phyloP scores from a whole-genome alignment of 2,797 vertebrate species.

The Sebastes diploproa region DNA sequence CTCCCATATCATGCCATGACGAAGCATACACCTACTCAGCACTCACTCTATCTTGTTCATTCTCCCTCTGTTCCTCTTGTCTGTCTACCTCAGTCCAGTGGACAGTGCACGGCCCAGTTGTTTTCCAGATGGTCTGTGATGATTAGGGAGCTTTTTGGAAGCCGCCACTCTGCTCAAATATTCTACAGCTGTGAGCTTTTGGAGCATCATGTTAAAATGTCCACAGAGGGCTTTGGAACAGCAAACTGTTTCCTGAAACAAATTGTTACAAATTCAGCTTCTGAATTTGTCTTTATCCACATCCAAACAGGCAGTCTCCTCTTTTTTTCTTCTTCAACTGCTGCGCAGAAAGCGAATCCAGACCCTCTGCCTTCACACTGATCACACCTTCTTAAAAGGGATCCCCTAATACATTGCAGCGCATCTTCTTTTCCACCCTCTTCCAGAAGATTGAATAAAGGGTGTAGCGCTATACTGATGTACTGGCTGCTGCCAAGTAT shows the following conservation, averaged over 20 bases:
- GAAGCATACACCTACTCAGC: slow-evolving; percentile 1
- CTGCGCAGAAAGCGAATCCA: not conserved
- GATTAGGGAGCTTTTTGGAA: slow-evolving; percentile 73
- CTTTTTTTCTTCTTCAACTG: not conserved
- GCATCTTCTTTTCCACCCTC: slow-evolving; percentile 10
- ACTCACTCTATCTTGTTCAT: not conserved
- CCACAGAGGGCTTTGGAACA: slow-evolving; percentile 49
- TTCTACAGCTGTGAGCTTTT: slow-evolving; percentile 70
- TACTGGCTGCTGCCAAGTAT: slow-evolving; percentile 45
- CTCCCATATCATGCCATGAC: slow-evolving; percentile 16
- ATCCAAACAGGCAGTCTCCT: slow-evolving; percentile 33
- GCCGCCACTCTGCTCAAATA: slow-evolving; percentile 63
- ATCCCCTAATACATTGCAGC: slow-evolving; percentile 16
- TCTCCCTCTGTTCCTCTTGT: slow-evolving; percentile 24
- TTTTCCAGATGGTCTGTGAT: slow-evolving; percentile 74
- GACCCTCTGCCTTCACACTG: slow-evolving; percentile 23
- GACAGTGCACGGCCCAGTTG: slow-evolving; percentile 63
- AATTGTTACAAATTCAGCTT: slow-evolving; percentile 59
- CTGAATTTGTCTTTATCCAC: slow-evolving; percentile 45
- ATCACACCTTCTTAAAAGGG: slow-evolving; percentile 18
- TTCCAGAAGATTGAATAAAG: slow-evolving; percentile 31
- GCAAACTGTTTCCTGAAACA: slow-evolving; percentile 52
- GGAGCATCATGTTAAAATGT: slow-evolving; percentile 60
- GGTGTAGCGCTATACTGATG: slow-evolving; percentile 14
- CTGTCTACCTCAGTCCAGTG: slow-evolving; percentile 47